phyloP scores from a whole-genome alignment of 2,888 invertebrate species.

The Tanytarsus gracilentus region DNA sequence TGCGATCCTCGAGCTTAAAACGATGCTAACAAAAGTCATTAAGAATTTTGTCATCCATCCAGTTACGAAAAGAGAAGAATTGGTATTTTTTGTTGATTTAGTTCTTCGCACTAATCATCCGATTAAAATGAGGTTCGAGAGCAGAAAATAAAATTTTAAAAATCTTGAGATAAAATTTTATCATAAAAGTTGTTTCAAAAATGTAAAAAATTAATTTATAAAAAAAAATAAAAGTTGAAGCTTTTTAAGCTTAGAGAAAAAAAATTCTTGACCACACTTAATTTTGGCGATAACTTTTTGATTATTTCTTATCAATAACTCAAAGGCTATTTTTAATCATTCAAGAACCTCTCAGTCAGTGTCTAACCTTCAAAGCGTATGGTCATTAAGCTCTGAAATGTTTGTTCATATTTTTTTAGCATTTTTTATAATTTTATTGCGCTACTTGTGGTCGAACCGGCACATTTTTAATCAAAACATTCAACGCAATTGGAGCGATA shows the following conservation, averaged over 20 bases:
- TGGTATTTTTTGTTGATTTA: constrained; percentile 44
- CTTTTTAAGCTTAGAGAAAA: too few relatives aligned
- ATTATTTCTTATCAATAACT: too few relatives aligned
- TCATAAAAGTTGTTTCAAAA: too few relatives aligned
- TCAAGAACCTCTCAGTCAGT: neutral
- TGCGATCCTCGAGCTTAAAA: constrained; percentile 56
- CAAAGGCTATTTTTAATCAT: too few relatives aligned
- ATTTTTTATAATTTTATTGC: neutral
- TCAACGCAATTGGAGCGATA: neutral
- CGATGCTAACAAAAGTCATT: constrained; percentile 48
- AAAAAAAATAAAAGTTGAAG: too few relatives aligned
- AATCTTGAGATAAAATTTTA: neutral
- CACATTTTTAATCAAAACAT: neutral
- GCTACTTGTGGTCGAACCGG: neutral
- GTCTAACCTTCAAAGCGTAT: neutral
- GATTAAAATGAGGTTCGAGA: constrained; percentile 35
- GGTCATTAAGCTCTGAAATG: neutral
- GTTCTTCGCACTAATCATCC: constrained; percentile 44
- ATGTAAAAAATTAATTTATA: too few relatives aligned
- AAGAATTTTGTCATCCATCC: constrained; percentile 47
- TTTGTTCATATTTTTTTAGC: neutral
- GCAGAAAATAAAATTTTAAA: neutral
- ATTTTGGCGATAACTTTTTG: too few relatives aligned
- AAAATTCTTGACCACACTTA: too few relatives aligned
- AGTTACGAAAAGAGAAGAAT: constrained; percentile 44